phyloP scores from a whole-genome alignment of 2,797 vertebrate genomes.

The Coccyzus lansbergi region DNA sequence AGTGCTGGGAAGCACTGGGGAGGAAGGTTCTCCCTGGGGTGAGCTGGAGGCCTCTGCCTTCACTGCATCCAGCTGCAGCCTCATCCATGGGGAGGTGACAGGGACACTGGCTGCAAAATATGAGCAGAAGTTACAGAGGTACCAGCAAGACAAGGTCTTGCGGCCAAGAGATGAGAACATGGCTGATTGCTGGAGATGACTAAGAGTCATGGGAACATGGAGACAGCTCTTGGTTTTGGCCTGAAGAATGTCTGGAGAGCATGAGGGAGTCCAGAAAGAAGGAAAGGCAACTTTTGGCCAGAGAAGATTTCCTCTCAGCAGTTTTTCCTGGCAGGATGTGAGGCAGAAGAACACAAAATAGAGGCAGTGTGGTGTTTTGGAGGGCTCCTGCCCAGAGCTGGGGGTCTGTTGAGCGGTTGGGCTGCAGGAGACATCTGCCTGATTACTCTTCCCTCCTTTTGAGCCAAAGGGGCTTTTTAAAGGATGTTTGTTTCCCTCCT shows the following conservation, averaged over 20 bases:
- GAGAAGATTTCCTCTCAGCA: conserved; percentile 40
- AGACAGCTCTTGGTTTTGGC: conserved; percentile 40
- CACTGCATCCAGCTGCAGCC: neutral
- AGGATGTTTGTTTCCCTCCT: conserved; percentile 51
- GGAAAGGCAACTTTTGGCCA: conserved; percentile 26
- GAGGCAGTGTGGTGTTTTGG: neutral
- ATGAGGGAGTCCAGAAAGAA: neutral
- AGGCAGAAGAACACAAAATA: neutral
- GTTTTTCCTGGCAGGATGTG: conserved; percentile 57
- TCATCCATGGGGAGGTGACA: neutral
- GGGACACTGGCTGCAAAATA: accelerated
- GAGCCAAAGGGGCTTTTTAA: conserved; percentile 57
- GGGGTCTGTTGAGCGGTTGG: neutral
- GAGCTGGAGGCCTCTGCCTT: neutral
- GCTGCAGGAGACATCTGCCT: neutral
- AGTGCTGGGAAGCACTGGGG: neutral
- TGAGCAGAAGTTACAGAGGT: neutral
- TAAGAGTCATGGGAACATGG: conserved; percentile 43
- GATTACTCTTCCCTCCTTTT: conserved; percentile 47
- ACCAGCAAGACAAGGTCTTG: neutral
- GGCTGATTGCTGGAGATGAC: conserved; percentile 38
- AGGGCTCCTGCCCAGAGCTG: neutral
- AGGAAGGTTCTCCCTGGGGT: neutral
- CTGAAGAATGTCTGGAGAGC: neutral
- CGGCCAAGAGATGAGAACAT: conserved; percentile 6